A percentile compares a stretch with the other conserved stretches of the same genome.
These are phyloP conservation scores for Danaus chrysippus DNA, from an alignment of 2,888 invertebrate species.

Conservation along the genomic window DNA sequence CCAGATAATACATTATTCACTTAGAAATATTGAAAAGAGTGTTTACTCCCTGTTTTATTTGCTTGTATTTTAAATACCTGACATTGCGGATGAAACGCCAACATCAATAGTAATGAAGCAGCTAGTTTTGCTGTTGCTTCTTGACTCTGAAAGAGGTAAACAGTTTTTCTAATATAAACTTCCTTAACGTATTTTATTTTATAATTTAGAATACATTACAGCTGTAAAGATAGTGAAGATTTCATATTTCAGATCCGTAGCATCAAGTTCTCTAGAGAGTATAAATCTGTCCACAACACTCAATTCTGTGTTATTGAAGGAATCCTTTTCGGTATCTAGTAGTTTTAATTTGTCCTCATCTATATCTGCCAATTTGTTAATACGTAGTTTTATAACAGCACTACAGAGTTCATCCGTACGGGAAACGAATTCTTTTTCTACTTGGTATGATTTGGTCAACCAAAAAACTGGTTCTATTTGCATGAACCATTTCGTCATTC, in stretches of 20 bases:
- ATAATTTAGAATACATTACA: constrained; percentile 41
- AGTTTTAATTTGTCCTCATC: constrained; percentile 36
- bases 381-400: constrained; percentile 42
- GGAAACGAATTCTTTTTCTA: constrained; percentile 37
- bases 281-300: constrained; percentile 65
- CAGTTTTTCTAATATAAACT: background rate
- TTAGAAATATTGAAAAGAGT: no score
- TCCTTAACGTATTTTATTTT: background rate
- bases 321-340: constrained; percentile 46
- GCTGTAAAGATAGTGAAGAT: constrained; percentile 66
- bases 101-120: constrained; percentile 57
- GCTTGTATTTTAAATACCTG: constrained; percentile 43
- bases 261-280: constrained; percentile 48
- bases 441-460: constrained; percentile 38
- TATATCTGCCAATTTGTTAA: constrained; percentile 39
- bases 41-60: no score
- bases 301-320: constrained; percentile 43
- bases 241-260: constrained; percentile 46
- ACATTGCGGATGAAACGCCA: constrained; percentile 62
- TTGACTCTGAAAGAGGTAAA: constrained; percentile 56
- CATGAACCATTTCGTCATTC: constrained; percentile 67
- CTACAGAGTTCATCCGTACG: constrained; percentile 38
- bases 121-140: constrained; percentile 65
- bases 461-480: constrained; percentile 59
- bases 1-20: no score